Evolutionary conservation across 2,888 invertebrate genomes (phyloP).

Genomic region (Lycaena phlaeas): DNA sequence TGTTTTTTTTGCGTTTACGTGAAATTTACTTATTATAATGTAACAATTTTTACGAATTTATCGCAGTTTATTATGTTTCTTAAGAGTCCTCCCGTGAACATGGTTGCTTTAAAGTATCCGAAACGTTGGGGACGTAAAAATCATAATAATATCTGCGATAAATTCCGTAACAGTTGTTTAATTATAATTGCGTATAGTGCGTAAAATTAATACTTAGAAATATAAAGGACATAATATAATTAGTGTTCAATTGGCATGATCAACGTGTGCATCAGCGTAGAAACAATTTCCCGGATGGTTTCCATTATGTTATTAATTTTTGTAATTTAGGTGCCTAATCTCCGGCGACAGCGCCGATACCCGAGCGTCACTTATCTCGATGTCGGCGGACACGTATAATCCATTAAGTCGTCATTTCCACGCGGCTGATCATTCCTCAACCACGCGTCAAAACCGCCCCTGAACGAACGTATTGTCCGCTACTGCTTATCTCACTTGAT

Average conservation of each 20-base stretch:
- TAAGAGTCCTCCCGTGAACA: no score
- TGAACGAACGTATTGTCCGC: conserved; percentile 61
- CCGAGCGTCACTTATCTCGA: conserved; percentile 67
- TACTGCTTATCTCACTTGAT: conserved; percentile 54
- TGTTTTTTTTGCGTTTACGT: no score
- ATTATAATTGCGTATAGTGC: no score
- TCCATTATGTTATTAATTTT: conserved; percentile 67
- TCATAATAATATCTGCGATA: no score
- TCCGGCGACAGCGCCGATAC: conserved; percentile 54
- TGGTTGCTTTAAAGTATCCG: no score
- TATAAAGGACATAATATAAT: no score
- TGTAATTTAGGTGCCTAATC: conserved; percentile 64
- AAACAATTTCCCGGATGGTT: conserved; percentile 50
- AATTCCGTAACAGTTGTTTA: no score
- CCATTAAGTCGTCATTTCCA: conserved; percentile 74
- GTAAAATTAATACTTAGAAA: no score
- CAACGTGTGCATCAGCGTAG: conserved; percentile 40
- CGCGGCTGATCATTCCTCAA: conserved; percentile 68
- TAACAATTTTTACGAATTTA: no score
- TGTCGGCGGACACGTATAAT: conserved; percentile 70
- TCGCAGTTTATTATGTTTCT: no score
- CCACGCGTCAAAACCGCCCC: conserved; percentile 66
- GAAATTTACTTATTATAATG: no score
- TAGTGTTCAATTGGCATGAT: conserved; percentile 12
- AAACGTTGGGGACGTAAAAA: no score